Percentiles rank a stretch among this genome's conserved stretches.
These are phyloP conservation scores for Brachionus manjavacas DNA, from an alignment of 1,140 invertebrate genomes.

Conservation along the genomic window DNA sequence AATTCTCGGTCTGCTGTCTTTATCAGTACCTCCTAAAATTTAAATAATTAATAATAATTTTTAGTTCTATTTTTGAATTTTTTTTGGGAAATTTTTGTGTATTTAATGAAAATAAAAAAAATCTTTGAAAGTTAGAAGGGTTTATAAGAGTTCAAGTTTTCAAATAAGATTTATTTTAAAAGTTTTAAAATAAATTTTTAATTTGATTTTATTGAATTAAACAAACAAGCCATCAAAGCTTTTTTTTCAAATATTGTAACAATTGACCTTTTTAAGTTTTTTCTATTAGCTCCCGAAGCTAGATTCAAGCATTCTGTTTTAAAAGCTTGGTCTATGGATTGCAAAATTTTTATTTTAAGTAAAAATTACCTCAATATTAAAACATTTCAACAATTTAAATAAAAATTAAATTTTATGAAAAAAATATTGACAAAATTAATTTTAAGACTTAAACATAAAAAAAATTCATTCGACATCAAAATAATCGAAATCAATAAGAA, in stretches of 20 bases:
- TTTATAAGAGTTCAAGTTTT: neutral
- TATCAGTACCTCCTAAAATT: slow-evolving; percentile 60
- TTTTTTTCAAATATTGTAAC: neutral
- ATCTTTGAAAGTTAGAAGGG: neutral
- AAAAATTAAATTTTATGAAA: no score
- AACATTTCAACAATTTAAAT: no score
- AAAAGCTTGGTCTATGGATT: no score
- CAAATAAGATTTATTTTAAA: neutral
- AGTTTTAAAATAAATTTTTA: neutral
- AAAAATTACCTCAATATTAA: no score
- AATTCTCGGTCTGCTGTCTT: slow-evolving; percentile 61
- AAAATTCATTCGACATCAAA: no score
- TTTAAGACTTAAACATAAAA: no score
- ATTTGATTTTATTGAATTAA: neutral
- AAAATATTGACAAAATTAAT: no score
- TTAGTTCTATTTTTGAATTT: slow-evolving; percentile 44
- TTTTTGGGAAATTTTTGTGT: neutral
- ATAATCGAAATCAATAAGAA: no score
- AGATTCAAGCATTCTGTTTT: neutral
- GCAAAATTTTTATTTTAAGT: no score
- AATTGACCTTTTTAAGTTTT: neutral
- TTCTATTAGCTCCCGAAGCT: neutral
- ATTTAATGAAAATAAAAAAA: neutral
- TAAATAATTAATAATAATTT: slow-evolving; percentile 54
- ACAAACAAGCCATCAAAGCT: neutral